Evolutionary conservation across 2,113 vertebrate genomes (phyloP).

Genomic region (Marcusenius ussheri): DNA sequence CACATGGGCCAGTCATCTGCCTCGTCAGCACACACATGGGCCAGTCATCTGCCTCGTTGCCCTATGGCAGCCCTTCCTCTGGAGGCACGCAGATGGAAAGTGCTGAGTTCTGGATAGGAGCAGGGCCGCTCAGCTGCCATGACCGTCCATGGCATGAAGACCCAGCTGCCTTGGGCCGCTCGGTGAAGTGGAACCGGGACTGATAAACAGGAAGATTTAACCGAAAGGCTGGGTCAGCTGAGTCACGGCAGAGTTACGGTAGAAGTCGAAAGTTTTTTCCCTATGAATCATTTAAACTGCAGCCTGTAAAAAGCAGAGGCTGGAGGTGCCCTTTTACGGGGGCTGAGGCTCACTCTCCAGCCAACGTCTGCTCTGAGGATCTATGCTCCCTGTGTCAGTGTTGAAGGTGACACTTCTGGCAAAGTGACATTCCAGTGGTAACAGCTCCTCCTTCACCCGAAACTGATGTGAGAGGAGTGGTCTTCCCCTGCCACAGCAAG

Average conservation of each 20-base stretch:
- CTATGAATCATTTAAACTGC: not conserved
- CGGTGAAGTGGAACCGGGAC: not conserved
- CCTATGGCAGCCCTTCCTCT: not conserved
- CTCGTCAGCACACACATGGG: no score
- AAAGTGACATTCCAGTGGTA: not conserved
- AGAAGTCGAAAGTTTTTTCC: not conserved
- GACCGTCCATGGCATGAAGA: not conserved
- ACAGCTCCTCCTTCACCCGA: not conserved
- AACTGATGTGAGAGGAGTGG: not conserved
- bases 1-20: no score
- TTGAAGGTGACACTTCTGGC: not conserved
- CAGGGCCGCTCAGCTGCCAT: not conserved
- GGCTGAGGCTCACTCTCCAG: not conserved
- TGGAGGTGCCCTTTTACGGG: not conserved
- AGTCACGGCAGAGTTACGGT: not conserved
- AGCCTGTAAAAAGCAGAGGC: not conserved
- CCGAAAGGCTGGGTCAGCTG: not conserved
- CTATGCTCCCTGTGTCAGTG: not conserved
- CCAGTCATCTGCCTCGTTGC: not conserved
- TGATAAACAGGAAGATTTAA: not conserved
- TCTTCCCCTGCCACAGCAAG: not conserved
- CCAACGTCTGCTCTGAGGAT: not conserved
- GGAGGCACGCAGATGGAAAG: not conserved
- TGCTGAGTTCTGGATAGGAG: not conserved
- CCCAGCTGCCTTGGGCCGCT: not conserved